Evolutionary conservation across 2,888 invertebrate genomes (phyloP).

Genomic region (Caenorhabditis imperialis): DNA sequence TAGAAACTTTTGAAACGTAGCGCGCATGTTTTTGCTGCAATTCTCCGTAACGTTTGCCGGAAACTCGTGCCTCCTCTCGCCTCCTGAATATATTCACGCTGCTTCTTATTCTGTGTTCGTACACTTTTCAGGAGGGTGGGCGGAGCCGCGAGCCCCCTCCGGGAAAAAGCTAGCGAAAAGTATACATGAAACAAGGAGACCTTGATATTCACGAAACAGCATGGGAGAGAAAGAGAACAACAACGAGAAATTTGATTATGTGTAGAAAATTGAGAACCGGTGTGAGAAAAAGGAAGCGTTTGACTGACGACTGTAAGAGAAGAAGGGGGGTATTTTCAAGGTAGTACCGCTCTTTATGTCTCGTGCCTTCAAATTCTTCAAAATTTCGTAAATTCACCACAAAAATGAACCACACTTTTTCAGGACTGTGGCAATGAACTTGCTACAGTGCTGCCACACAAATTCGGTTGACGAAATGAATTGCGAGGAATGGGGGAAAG

Average conservation of each 20-base stretch:
- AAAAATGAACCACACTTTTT: conserved; percentile 14
- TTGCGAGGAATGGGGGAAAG: conserved; percentile 45
- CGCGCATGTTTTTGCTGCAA: conserved; percentile 8
- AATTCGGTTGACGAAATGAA: conserved; percentile 28
- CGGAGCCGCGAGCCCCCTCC: too few species aligned
- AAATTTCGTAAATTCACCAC: not conserved
- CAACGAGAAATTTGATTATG: conserved; percentile 31
- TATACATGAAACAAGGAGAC: conserved; percentile 25
- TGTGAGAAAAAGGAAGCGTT: conserved; percentile 38
- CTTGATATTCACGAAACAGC: conserved; percentile 23
- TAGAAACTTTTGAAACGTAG: too few species aligned
- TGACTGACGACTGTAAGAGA: conserved; percentile 27
- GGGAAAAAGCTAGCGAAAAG: conserved; percentile 26
- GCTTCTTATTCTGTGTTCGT: conserved; percentile 52
- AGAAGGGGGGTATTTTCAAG: conserved; percentile 7
- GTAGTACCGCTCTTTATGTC: conserved; percentile 5
- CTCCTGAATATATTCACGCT: conserved; percentile 48
- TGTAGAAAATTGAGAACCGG: conserved; percentile 39
- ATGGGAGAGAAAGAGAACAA: too few species aligned
- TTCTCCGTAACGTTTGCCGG: conserved; percentile 8
- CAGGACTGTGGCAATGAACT: conserved; percentile 52
- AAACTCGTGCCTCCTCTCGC: conserved; percentile 9
- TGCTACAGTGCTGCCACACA: conserved; percentile 43
- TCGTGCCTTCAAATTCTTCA: too few species aligned
- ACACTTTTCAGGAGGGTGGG: too few species aligned